Percentiles rank a stretch among this genome's conserved stretches.
Evolutionary conservation across 2,113 vertebrate species (phyloP).

Genomic region (Thalassarche chlororhynchos): DNA sequence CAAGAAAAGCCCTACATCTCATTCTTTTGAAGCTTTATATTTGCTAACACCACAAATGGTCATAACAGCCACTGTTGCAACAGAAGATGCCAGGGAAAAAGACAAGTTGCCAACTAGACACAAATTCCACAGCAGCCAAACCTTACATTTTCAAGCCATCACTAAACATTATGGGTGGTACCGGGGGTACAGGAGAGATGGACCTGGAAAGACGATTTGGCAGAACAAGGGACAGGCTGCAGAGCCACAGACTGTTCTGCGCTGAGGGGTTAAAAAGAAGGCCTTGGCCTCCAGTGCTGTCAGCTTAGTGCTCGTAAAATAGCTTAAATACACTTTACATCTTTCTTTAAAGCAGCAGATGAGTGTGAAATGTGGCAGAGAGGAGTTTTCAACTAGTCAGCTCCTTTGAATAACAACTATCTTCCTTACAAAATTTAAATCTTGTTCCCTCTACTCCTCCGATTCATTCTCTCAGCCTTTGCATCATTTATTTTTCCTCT

Average conservation of each 20-base stretch:
- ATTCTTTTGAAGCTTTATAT: neutral
- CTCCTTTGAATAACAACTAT: neutral
- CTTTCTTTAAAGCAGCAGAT: slow-evolving; percentile 14
- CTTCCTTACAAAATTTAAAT: neutral
- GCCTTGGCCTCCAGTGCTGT: neutral
- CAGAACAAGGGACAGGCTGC: neutral
- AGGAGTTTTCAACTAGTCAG: neutral
- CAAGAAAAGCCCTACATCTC: neutral
- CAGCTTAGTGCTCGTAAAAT: neutral
- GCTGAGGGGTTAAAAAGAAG: neutral
- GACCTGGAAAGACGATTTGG: neutral
- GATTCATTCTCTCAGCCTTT: neutral
- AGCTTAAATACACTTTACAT: neutral
- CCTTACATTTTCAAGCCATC: neutral
- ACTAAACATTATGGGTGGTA: neutral
- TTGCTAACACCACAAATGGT: neutral
- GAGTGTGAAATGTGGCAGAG: neutral
- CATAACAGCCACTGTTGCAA: neutral
- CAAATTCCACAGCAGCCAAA: neutral
- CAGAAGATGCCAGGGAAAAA: neutral
- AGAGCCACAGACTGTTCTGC: neutral
- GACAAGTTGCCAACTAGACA: neutral
- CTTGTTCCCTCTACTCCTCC: neutral
- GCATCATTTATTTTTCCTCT: neutral
- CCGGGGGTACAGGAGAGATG: neutral